These are phyloP conservation scores for Maccullochella peelii DNA, from an alignment of 2,113 vertebrate genomes.

Conservation along the genomic window DNA sequence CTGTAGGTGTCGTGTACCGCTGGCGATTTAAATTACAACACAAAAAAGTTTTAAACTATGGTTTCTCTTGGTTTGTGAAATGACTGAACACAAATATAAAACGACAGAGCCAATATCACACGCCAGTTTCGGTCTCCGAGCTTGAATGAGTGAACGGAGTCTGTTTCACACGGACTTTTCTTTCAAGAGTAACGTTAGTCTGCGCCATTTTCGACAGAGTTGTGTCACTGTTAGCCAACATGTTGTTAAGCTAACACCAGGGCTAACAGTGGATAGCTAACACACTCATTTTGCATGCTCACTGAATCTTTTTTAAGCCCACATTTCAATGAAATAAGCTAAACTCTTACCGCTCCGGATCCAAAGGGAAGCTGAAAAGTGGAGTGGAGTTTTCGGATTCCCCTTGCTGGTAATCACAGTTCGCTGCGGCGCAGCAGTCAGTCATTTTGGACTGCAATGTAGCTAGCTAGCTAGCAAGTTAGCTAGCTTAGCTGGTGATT, in stretches of 20 bases:
- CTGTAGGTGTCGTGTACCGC: slow-evolving; percentile 51
- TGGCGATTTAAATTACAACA: slow-evolving; percentile 60
- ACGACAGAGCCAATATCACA: fast-evolving
- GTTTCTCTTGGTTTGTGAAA: not conserved
- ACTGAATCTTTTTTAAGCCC: slow-evolving; percentile 1
- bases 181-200: slow-evolving; percentile 66
- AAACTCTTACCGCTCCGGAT: slow-evolving; percentile 84
- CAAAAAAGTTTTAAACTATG: slow-evolving; percentile 58
- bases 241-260: slow-evolving; percentile 66
- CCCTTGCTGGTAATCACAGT: slow-evolving; percentile 85
- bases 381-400: slow-evolving; percentile 82
- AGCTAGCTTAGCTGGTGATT: slow-evolving; percentile 77
- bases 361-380: slow-evolving; percentile 88
- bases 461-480: slow-evolving; percentile 73
- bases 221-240: slow-evolving; percentile 74
- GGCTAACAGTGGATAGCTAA: slow-evolving; percentile 65
- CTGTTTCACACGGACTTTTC: slow-evolving; percentile 63
- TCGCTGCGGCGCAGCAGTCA: slow-evolving; percentile 92
- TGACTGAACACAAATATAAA: not conserved
- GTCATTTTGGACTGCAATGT: slow-evolving; percentile 87
- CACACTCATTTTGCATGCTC: slow-evolving; percentile 53
- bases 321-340: slow-evolving; percentile 8
- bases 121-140: not conserved
- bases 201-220: slow-evolving; percentile 83
- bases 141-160: not conserved